Evolutionary conservation across 1,140 invertebrate genomes (phyloP), one percentile per base, ranked within the genome.

Genomic region (Delia radicum): DNA sequence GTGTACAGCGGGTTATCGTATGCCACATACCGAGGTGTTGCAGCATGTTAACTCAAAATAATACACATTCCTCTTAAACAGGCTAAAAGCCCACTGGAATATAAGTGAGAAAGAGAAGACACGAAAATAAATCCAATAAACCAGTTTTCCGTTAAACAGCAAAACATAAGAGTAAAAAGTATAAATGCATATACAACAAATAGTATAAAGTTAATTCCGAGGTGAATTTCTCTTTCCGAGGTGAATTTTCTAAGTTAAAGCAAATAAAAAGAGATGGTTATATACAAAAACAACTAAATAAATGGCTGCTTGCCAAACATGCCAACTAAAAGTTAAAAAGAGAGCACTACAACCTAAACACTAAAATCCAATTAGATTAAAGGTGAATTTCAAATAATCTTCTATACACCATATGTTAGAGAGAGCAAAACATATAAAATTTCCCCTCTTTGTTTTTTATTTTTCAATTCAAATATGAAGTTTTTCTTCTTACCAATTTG

Each of bases 11-110:
- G 65, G 65, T 31, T 21, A 33, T 33, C 65, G 65, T 69, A 69
- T 69, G 65, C 65, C 65, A 69, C 65, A 69, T 69, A 69, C 65
- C 29, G 29, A 37, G 65, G 65, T 33, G 29, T 37, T 69, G 65
- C 65, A 69, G 62, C 65, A 69, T 37, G 65, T 69, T 69, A 69
- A 69, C 65, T 69, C 37, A 48, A 13, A 37, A 74, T 31, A 74
- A 62, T 26, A 73, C 37, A 42, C 37, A 42, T 10, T 42, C 37
- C 37, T 42, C 37, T 42, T 42, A 73, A 73, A 73, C 37, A 27
- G 37, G 10, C 10, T 55, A 13, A 29, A 79, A 78, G 76, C 74
- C 79, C 79, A 80, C 78, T 69, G 75, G n/a, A 55, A n/a, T n/a
- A n/a, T n/a, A n/a, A n/a, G n/a, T n/a, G 18, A 18, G 5, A 37